Evolutionary conservation across 2,113 vertebrate genomes (phyloP).

Genomic region (Riparia riparia): DNA sequence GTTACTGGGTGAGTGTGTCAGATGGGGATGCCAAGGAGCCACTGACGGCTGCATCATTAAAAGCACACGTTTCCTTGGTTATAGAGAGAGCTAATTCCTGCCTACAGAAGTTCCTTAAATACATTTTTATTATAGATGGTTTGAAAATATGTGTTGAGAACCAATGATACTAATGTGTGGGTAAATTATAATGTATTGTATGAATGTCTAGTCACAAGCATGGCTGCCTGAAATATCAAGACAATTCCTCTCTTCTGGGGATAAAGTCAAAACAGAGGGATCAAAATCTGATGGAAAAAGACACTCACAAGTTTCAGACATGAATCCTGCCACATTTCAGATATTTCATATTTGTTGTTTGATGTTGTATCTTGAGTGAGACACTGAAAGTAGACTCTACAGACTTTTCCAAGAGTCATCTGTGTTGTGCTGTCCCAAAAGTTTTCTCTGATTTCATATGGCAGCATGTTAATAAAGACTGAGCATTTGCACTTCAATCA

Average conservation of each 20-base stretch:
- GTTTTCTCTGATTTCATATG: neutral
- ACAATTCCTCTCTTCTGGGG: neutral
- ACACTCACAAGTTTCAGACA: neutral
- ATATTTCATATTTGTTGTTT: neutral
- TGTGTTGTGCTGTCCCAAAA: neutral
- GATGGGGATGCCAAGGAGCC: neutral
- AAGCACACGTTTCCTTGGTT: neutral
- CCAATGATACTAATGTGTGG: neutral
- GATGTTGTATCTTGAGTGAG: neutral
- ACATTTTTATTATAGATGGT: neutral
- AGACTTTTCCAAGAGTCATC: neutral
- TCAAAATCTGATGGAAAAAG: neutral
- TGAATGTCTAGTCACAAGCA: neutral
- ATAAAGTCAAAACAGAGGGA: neutral
- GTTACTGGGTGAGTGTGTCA: neutral
- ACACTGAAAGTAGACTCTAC: neutral
- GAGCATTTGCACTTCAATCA: neutral
- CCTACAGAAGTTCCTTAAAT: neutral
- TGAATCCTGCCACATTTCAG: neutral
- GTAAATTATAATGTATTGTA: neutral
- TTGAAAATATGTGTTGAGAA: neutral
- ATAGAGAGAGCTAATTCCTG: neutral
- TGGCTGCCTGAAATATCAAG: neutral
- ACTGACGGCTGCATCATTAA: neutral
- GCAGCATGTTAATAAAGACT: neutral